A percentile compares a stretch with the other conserved stretches of the same genome.
Evolutionary conservation across 2,888 invertebrate species (phyloP).

Genomic region (Caradrina clavipalpis): DNA sequence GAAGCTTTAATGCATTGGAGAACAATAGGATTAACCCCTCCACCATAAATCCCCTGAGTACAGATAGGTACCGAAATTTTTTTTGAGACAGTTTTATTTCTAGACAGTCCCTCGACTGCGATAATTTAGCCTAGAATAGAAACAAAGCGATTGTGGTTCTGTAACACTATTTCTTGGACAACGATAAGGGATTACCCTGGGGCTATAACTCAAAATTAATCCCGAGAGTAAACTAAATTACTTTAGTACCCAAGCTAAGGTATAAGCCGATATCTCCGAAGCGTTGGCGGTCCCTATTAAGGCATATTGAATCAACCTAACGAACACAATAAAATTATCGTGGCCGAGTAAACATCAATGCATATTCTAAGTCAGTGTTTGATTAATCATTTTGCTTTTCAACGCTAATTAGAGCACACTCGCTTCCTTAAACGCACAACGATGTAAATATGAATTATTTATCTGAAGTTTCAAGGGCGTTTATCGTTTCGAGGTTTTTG

Average conservation of each 20-base stretch:
- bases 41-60: background rate
- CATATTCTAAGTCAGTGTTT: slow-evolving; percentile 28
- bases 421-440: slow-evolving; percentile 42
- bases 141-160: slow-evolving; percentile 11
- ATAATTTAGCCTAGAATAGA: background rate
- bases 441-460: slow-evolving; percentile 49
- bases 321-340: slow-evolving; percentile 33
- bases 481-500: slow-evolving; percentile 36
- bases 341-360: slow-evolving; percentile 22
- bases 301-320: slow-evolving; percentile 22
- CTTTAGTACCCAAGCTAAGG: slow-evolving; percentile 2
- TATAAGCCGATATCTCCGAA: slow-evolving; percentile 2
- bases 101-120: background rate
- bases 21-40: slow-evolving; percentile 5
- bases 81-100: background rate
- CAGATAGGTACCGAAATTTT: background rate
- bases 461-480: slow-evolving; percentile 50
- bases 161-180: background rate
- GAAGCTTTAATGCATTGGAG: slow-evolving; percentile 5
- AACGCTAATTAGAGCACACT: slow-evolving; percentile 54
- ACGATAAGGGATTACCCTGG: background rate
- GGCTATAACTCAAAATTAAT: slow-evolving; percentile 20
- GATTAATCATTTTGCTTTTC: slow-evolving; percentile 57
- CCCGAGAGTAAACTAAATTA: slow-evolving; percentile 22
- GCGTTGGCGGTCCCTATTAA: slow-evolving; percentile 5